A percentile compares a stretch with the other conserved stretches of the same genome.
These are phyloP conservation scores for Idaea dimidiata DNA, from an alignment of 2,888 invertebrate genomes.

Conservation along the genomic window DNA sequence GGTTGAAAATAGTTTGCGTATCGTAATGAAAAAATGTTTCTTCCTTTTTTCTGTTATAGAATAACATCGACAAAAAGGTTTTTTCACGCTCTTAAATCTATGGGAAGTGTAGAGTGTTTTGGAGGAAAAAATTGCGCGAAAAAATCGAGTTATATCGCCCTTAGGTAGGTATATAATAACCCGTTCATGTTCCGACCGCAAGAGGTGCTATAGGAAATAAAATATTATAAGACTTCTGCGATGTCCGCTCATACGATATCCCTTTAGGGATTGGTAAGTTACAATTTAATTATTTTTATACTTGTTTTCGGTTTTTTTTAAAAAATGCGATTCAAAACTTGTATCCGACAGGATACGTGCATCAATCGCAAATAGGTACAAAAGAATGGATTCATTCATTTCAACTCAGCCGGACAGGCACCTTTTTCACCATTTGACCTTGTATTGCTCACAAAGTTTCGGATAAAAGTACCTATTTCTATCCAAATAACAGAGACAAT, in stretches of 20 bases:
- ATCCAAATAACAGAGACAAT: no score
- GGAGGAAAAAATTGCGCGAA: conserved; percentile 22
- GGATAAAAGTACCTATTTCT: no score
- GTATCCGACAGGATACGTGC: no score
- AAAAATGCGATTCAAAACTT: no score
- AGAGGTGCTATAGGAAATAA: conserved; percentile 38
- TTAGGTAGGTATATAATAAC: conserved; percentile 33
- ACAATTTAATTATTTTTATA: conserved; percentile 8
- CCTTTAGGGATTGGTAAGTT: conserved; percentile 19
- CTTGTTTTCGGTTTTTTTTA: no score
- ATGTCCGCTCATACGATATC: conserved; percentile 29
- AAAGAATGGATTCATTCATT: no score
- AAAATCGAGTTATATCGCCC: conserved; percentile 19
- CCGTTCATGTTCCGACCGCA: conserved; percentile 33
- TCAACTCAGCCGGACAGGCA: no score
- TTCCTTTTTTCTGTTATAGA: not conserved
- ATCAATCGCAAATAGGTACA: no score
- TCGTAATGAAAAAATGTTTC: not conserved
- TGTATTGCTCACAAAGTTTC: no score
- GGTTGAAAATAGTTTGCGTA: not conserved
- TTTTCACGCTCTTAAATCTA: conserved; percentile 8
- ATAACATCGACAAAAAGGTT: conserved; percentile 11
- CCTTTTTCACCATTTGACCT: no score
- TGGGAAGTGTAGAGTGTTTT: conserved; percentile 19
- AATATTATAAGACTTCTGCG: conserved; percentile 31